Evolutionary conservation across 2,113 vertebrate genomes (phyloP), one percentile per base, ranked within the genome.

Genomic region (Tyrannus savana): DNA sequence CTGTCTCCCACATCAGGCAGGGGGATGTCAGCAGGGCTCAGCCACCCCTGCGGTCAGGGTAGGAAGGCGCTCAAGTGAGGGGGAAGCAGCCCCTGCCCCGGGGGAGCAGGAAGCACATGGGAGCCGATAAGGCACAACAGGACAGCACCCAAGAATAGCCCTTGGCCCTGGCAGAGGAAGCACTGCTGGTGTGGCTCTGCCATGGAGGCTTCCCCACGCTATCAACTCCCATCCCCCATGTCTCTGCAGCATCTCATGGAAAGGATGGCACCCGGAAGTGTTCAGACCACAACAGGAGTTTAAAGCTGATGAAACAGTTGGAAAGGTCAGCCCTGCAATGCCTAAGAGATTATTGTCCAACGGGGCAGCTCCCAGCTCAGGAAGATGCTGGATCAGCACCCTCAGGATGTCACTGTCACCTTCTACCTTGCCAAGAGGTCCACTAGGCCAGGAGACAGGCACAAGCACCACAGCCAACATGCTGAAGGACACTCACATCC

Each of bases 91-190:
- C n/a, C 49, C 47, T 27, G 47, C 53, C 56, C 56, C 0, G 3
- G 11, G 49, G 47, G 7, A 69, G 74, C 84, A 93, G 96, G 95
- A 96, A 85, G 91, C 93, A 76, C 84, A 84, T 89, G 74, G 46
- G 10, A n/a, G 19, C 64, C 1, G 96, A 97, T 97, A 96, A 96
- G 37, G 77, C 73, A 52, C 52, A 72, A 42, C 1, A 2, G 37
- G 23, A 39, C 63, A 96, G 78, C 42, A 49, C 22, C 87, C 87
- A 66, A 92, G 67, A 96, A 96, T 95, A 96, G 82, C 10, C 52
- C 31, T 0, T 0, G 6, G 71, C 17, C 31, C 24, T 2, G 1
- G 18, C 21, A 4, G 31, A 85, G 91, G 90, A 96, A 91, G 46
- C 3, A 0, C 62, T 49, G 56, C 35, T 56, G 41, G 35, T 35